Evolutionary conservation across 2,888 invertebrate species (phyloP), one percentile per base, ranked within the genome.

Genomic region (Andrena marginata): DNA sequence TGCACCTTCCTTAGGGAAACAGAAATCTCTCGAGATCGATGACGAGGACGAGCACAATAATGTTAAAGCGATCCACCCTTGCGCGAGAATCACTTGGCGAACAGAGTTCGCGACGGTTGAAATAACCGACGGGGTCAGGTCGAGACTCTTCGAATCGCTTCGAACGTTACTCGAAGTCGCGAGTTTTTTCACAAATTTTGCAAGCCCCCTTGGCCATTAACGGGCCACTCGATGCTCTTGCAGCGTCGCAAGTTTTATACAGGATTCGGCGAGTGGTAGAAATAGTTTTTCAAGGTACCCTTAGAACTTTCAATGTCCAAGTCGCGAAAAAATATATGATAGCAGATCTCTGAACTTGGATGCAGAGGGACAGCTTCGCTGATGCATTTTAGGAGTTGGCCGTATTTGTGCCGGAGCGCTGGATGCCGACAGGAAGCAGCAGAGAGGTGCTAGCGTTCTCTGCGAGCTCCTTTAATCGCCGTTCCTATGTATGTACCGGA

Each of bases 1-100:
- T 78, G 84, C 87, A 76, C 76, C 74, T 85, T 82, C 56, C 49
- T 76, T 81, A 48, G 73, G 75, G 65, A 56, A 51, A 60, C 82
- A 48, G 26, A 26, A 74, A 70, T 56, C 60, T 64, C 49, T 63
- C 23, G 20, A 3, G 29, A 42, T 48, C 64, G 26, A 59, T 42
- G 26, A 56, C 20, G 42, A 64, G 65, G 26, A 62, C 20, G 42
- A 68, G 65, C 70, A 75, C 59, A 71, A 62, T 71, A 67, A 75
- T 33, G 42, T 73, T 33, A 56, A 29, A 70, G 13, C 59, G 20
- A 62, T 23, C 54, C 35, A 49, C 49, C 62, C 49, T 49, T 31
- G 10, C 29, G 29, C 26, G 64, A 26, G 16, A 26, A 64, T 13
- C 63, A 10, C 10, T 13, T 6, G 33, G 2, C 42, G 13, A 35